Base-by-base conservation (phyloP, 2,888 invertebrate genomes). In the Hypolimnas misippus region DNA sequence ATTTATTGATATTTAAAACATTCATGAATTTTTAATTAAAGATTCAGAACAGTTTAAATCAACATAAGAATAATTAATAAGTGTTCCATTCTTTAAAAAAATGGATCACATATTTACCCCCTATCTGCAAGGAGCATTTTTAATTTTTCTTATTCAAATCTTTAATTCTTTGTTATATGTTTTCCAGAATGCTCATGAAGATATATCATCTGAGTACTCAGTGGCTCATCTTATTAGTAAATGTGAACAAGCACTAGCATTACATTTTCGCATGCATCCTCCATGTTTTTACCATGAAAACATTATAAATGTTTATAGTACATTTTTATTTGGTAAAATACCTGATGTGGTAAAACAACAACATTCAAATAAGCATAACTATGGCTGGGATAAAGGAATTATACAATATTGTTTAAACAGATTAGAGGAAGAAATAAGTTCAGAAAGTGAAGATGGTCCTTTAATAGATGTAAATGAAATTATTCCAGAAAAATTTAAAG, bases 131-230 rank as follows among this genome's bases (percentile, higher is more conserved):
- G n/a, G n/a, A n/a, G n/a, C n/a, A n/a, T n/a, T n/a, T n/a, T n/a
- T 31, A 31, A 8, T 31, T 31, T 8, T 38, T 38, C n/a, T 38
- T 2, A 2, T 38, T 38, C 4, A 2, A n/a, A n/a, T 42, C 8
- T 8, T 17, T 17, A 17, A 10, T 8, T 42, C 8, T 8, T 42
- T 17, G n/a, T 25, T 49, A 10, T 31, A n/a, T n/a, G 7, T 1
- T n/a, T 90, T 89, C 51, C 85, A 92, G 91, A 92, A 92, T 86
- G 85, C 84, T 2, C 89, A 91, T 74, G 82, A 86, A 40, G 85
- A 91, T 70, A 73, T 74, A 33, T 76, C 76, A 63, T 73, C 77
- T 10, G 82, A 76, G 42, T 78, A 83, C 65, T 71, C 83, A 44
- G 71, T 81, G 16, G 60, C 73, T 17, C 71, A 80, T n/a, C 67